Evolutionary conservation across 2,888 invertebrate species (phyloP).

Genomic region (Drosophila dives): DNA sequence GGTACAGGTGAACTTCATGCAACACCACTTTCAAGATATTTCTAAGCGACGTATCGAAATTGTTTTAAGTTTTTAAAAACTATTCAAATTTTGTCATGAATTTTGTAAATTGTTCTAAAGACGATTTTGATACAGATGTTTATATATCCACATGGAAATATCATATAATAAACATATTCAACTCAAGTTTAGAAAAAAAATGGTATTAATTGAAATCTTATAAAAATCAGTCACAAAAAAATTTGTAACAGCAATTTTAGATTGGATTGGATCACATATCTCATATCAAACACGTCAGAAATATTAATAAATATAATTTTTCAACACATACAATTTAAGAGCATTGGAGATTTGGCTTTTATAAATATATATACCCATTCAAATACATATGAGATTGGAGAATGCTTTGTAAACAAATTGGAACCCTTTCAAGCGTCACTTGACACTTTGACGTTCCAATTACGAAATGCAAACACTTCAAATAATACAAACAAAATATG

Average conservation of each 20-base stretch:
- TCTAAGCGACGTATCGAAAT: slow-evolving; percentile 30
- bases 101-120: neutral
- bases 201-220: too few species aligned
- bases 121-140: neutral
- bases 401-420: slow-evolving; percentile 54
- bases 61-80: neutral
- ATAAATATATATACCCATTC: neutral
- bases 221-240: neutral
- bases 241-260: neutral
- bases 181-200: too few species aligned
- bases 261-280: neutral
- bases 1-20: slow-evolving; percentile 82
- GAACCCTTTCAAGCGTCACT: slow-evolving; percentile 59
- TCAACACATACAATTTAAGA: neutral
- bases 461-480: slow-evolving; percentile 76
- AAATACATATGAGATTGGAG: slow-evolving; percentile 5
- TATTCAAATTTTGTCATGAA: slow-evolving; percentile 2
- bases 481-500: slow-evolving; percentile 68
- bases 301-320: neutral
- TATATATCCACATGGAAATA: neutral
- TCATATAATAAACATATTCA: neutral
- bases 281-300: neutral
- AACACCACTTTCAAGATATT: slow-evolving; percentile 13
- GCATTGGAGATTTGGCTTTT: neutral
- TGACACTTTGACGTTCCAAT: slow-evolving; percentile 79